Percentiles rank a stretch among this genome's conserved stretches.
phyloP scores from a whole-genome alignment of 2,888 invertebrate species.

The Diachrysia chrysitis region DNA sequence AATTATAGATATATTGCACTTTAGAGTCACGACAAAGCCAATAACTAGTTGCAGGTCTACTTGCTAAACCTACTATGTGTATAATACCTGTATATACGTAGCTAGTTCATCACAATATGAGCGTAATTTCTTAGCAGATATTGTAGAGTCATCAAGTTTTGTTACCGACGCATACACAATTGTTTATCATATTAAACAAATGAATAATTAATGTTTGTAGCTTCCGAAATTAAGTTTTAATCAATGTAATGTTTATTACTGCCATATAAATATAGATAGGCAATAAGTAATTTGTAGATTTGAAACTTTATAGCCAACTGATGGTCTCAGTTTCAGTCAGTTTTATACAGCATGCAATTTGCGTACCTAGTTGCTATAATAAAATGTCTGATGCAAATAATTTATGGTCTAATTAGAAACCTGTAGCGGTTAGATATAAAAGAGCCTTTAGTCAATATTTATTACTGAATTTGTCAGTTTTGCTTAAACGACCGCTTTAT shows the following conservation, averaged over 20 bases:
- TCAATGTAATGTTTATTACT: not conserved
- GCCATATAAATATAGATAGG: not conserved
- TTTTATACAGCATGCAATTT: conserved; percentile 9
- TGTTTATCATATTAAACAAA: too few relatives aligned
- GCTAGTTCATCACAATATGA: too few relatives aligned
- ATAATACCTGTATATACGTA: too few relatives aligned
- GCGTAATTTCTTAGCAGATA: too few relatives aligned
- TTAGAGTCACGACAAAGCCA: too few relatives aligned
- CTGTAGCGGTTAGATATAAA: not conserved
- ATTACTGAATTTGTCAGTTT: not conserved
- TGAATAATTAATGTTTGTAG: too few relatives aligned
- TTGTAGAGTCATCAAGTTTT: too few relatives aligned
- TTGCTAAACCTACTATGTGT: too few relatives aligned
- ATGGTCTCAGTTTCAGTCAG: not conserved
- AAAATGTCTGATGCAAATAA: conserved; percentile 27
- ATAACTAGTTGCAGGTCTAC: too few relatives aligned
- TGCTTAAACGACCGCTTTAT: not conserved
- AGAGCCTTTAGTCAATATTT: not conserved
- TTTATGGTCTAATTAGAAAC: conserved; percentile 37
- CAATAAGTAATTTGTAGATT: not conserved
- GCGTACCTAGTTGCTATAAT: conserved; percentile 12
- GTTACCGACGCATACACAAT: too few relatives aligned
- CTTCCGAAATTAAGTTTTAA: not conserved
- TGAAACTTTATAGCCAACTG: not conserved
- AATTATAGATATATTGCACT: too few relatives aligned